Percentiles rank a stretch among this genome's conserved stretches.
Conservation (phyloP, 2,113 vertebrate genomes). For the Orientallactaga bullata region DNA sequence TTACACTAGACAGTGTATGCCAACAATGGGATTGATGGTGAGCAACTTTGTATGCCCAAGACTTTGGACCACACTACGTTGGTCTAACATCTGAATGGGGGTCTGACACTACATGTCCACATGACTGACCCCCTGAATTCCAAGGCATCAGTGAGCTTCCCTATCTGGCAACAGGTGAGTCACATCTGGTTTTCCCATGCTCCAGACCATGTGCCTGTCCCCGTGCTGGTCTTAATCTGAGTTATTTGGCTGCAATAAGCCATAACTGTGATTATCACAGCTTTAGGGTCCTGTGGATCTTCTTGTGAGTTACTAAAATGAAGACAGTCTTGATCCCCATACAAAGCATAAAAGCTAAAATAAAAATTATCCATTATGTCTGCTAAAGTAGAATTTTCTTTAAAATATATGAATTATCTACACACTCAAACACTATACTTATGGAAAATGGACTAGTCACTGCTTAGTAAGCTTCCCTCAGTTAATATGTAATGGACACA, state of each 20-base stretch:
- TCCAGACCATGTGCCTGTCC: background rate
- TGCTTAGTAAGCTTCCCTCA: constrained; percentile 12
- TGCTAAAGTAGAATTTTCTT: background rate
- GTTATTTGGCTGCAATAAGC: background rate
- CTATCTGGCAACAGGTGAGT: no score
- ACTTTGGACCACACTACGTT: background rate
- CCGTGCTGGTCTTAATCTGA: background rate
- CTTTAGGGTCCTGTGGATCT: background rate
- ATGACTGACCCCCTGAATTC: background rate
- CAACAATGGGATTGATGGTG: background rate
- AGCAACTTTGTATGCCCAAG: background rate
- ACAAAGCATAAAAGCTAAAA: constrained; percentile 49
- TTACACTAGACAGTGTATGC: background rate
- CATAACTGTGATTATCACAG: background rate
- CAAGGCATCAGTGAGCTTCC: background rate
- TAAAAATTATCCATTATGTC: constrained; percentile 4
- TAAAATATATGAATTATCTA: background rate
- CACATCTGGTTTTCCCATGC: background rate
- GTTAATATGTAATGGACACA: background rate
- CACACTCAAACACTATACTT: background rate
- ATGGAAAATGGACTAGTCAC: background rate
- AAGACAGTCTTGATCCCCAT: background rate
- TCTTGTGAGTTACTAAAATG: background rate
- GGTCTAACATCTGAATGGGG: background rate
- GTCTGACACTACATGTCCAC: fast-evolving